These are phyloP conservation scores for Etheostoma perlongum DNA, from an alignment of 2,797 vertebrate species.

Conservation along the genomic window DNA sequence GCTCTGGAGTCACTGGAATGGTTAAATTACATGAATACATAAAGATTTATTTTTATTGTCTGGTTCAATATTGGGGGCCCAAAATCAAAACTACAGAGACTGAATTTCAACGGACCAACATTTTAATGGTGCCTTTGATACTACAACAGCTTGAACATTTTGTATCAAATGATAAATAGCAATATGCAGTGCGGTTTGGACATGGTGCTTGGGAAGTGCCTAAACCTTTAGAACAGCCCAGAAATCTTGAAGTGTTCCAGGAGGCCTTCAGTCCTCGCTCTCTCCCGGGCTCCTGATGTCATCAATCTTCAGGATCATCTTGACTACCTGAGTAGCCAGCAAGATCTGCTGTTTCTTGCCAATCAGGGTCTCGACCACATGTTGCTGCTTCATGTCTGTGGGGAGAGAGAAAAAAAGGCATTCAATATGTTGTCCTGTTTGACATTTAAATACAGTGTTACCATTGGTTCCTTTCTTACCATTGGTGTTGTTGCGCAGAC, in stretches of 20 bases:
- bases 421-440: not conserved
- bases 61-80: not conserved
- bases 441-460: no score
- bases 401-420: not conserved
- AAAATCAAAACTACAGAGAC: constrained; percentile 19
- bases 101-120: constrained; percentile 67
- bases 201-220: constrained; percentile 76
- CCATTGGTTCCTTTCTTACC: constrained; percentile 81
- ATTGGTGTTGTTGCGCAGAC: constrained; percentile 92
- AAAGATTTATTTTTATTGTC: not conserved
- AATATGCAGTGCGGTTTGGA: constrained; percentile 70
- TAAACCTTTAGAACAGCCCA: constrained; percentile 51
- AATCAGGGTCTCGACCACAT: constrained; percentile 97
- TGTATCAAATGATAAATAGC: constrained; percentile 90
- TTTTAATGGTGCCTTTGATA: constrained; percentile 85
- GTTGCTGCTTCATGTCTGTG: constrained; percentile 97
- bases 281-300: constrained; percentile 96
- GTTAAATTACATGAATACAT: not conserved
- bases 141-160: constrained; percentile 77
- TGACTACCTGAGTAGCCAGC: constrained; percentile 96
- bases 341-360: constrained; percentile 98
- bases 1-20: no score
- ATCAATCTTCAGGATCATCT: constrained; percentile 99
- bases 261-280: constrained; percentile 88
- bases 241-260: constrained; percentile 14